Evolutionary conservation across 2,797 vertebrate genomes (phyloP).

Genomic region (Enteromius anoplus): DNA sequence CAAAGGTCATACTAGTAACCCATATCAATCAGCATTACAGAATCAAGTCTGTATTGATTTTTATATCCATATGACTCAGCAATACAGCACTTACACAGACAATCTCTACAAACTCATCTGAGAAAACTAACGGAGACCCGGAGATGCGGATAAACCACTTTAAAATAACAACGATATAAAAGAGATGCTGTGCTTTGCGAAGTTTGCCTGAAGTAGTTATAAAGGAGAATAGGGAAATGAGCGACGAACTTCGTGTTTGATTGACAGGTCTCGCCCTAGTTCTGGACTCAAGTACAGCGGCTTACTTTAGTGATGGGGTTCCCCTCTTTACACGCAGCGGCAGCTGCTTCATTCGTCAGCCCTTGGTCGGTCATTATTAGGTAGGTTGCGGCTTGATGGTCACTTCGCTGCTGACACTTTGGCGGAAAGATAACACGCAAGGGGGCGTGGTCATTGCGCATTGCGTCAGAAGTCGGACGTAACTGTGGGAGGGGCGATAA

Average conservation of each 20-base stretch:
- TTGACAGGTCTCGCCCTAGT: background rate
- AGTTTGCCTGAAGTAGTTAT: background rate
- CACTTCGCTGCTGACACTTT: background rate
- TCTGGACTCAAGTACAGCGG: background rate
- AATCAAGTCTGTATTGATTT: background rate
- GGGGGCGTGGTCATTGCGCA: background rate
- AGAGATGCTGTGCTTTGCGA: too few species aligned
- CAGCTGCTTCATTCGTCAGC: conserved; percentile 71
- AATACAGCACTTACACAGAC: background rate
- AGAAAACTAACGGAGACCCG: background rate
- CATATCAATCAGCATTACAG: background rate
- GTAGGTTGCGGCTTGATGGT: background rate
- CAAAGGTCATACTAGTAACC: conserved; percentile 5
- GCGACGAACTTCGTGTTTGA: background rate
- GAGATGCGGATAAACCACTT: background rate
- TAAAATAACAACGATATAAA: background rate
- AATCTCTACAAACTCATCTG: background rate
- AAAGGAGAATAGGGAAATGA: background rate
- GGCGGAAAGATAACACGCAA: background rate
- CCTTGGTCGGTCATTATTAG: conserved; percentile 75
- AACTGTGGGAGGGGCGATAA: background rate
- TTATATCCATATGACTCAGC: background rate
- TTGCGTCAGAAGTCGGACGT: background rate
- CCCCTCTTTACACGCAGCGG: conserved; percentile 76
- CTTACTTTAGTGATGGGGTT: conserved; percentile 73